Percentiles rank a stretch among this genome's conserved stretches.
Evolutionary conservation across 1,140 invertebrate species (phyloP).

Genomic region (Pogonomyrmex barbatus): DNA sequence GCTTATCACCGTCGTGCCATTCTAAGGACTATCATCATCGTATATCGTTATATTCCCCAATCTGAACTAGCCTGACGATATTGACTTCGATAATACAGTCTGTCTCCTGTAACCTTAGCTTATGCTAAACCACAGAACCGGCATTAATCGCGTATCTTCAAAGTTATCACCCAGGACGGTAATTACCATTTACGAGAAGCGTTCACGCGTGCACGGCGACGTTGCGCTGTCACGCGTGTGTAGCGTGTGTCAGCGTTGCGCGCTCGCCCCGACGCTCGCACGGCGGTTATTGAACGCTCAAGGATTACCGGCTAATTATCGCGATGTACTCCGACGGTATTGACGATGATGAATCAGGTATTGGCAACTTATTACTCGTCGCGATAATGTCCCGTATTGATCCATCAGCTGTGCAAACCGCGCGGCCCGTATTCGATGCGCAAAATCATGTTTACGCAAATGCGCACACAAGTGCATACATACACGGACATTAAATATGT

Average conservation of each 20-base stretch:
- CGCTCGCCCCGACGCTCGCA: not conserved
- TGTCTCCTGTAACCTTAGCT: slow-evolving; percentile 45
- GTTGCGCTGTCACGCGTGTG: slow-evolving; percentile 20
- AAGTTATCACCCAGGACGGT: slow-evolving; percentile 49
- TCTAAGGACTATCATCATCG: slow-evolving; percentile 48
- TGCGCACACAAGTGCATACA: not conserved
- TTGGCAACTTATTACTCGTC: slow-evolving; percentile 64
- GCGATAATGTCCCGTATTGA: slow-evolving; percentile 59
- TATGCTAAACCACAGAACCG: slow-evolving; percentile 53
- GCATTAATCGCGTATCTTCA: slow-evolving; percentile 59
- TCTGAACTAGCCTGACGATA: slow-evolving; percentile 33
- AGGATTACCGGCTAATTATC: slow-evolving; percentile 62
- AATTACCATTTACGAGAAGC: slow-evolving; percentile 57
- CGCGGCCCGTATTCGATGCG: slow-evolving; percentile 38
- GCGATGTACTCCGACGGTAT: slow-evolving; percentile 45
- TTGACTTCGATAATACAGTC: slow-evolving; percentile 48
- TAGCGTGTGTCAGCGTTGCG: not conserved
- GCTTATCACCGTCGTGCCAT: slow-evolving; percentile 22
- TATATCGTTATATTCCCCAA: slow-evolving; percentile 30
- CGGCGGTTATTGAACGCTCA: slow-evolving; percentile 43
- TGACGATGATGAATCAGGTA: slow-evolving; percentile 59
- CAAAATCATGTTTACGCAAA: slow-evolving; percentile 58
- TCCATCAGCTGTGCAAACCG: slow-evolving; percentile 61
- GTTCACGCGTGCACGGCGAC: slow-evolving; percentile 29
- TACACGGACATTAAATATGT: slow-evolving; percentile 57